phyloP scores from a whole-genome alignment of 2,888 invertebrate species.

The Actias luna region DNA sequence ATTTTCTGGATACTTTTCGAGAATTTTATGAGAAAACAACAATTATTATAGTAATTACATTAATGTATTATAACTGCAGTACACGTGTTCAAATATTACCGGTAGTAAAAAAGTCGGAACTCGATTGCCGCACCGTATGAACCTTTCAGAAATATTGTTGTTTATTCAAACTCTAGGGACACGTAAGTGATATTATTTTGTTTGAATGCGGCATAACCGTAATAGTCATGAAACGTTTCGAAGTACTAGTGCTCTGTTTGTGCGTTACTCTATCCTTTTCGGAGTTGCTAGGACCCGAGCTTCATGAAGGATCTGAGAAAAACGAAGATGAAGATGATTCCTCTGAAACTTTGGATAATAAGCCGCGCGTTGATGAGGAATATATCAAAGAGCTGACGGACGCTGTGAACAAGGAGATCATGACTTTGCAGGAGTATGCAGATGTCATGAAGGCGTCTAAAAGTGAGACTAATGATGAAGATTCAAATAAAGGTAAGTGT shows the following conservation, averaged over 20 bases:
- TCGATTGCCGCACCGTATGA: neutral
- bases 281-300: constrained; percentile 65
- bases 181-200: constrained; percentile 58
- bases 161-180: constrained; percentile 43
- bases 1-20: constrained; percentile 1
- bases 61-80: neutral
- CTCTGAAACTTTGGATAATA: constrained; percentile 33
- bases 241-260: constrained; percentile 49
- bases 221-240: constrained; percentile 52
- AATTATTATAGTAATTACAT: neutral
- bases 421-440: constrained; percentile 57
- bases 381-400: constrained; percentile 57
- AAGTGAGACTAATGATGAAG: constrained; percentile 24
- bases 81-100: constrained; percentile 25
- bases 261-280: constrained; percentile 52
- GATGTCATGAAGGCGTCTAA: constrained; percentile 49
- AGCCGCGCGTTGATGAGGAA: constrained; percentile 43
- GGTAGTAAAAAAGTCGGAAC: constrained; percentile 22
- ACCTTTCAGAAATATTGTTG: constrained; percentile 11
- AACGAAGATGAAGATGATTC: constrained; percentile 50
- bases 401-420: constrained; percentile 58
- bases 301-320: constrained; percentile 45
- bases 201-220: constrained; percentile 35
- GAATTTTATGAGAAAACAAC: neutral
- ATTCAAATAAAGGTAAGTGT: constrained; percentile 34